Evolutionary conservation across 2,113 vertebrate species (phyloP).

Genomic region (Rhombomys opimus): DNA sequence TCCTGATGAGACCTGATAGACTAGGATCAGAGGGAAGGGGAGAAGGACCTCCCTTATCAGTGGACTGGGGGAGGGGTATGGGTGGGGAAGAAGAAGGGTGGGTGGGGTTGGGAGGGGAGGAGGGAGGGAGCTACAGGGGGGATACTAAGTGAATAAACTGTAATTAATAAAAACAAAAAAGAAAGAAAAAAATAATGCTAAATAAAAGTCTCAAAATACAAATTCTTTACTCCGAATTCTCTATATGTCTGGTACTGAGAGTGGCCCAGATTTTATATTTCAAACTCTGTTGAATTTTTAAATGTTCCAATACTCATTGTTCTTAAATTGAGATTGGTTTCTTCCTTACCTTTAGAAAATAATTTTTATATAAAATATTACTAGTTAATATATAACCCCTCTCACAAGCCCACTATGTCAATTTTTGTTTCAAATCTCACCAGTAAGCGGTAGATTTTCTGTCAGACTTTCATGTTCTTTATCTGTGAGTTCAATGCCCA

Average conservation of each 20-base stretch:
- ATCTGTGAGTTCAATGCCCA: slow-evolving; percentile 40
- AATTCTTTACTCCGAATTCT: neutral
- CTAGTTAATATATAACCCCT: neutral
- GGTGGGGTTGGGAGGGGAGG: too few species aligned
- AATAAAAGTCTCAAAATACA: neutral
- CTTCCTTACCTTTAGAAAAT: neutral
- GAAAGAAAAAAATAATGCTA: neutral
- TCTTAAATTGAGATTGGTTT: neutral
- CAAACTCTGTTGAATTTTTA: neutral
- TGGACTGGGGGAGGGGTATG: too few species aligned
- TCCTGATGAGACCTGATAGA: too few species aligned
- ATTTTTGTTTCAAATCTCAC: neutral
- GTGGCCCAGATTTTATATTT: neutral
- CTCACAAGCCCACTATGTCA: neutral
- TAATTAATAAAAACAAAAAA: too few species aligned
- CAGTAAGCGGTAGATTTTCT: neutral
- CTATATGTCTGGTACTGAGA: neutral
- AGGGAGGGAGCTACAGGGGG: too few species aligned
- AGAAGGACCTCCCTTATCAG: too few species aligned
- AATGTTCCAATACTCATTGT: neutral
- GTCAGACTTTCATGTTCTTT: slow-evolving; percentile 34
- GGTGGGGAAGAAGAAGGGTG: too few species aligned
- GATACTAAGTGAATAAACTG: too few species aligned
- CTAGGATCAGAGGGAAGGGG: too few species aligned
- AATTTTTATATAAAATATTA: neutral